phyloP scores from a whole-genome alignment of 2,888 invertebrate genomes.

The Pediacus dermestoides region DNA sequence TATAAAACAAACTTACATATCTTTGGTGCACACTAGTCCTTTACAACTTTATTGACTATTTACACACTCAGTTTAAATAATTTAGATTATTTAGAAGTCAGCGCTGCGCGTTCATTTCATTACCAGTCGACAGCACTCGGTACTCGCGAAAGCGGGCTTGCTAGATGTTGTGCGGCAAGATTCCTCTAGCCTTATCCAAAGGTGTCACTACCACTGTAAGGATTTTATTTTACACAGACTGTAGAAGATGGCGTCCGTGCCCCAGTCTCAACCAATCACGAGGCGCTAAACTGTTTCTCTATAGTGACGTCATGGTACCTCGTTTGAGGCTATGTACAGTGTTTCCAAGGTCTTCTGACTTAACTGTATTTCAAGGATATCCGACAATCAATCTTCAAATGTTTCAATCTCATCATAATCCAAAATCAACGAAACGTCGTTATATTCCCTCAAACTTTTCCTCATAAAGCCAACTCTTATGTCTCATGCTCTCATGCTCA shows the following conservation, averaged over 20 bases:
- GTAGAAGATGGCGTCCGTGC: slow-evolving; percentile 64
- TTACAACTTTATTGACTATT: neutral
- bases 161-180: slow-evolving; percentile 51
- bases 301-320: slow-evolving; percentile 48
- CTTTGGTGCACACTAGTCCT: slow-evolving; percentile 26
- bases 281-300: slow-evolving; percentile 37
- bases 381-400: slow-evolving; percentile 9
- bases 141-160: slow-evolving; percentile 56
- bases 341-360: slow-evolving; percentile 49
- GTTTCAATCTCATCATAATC: neutral
- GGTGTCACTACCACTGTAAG: slow-evolving; percentile 34
- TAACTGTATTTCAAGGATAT: slow-evolving; percentile 37
- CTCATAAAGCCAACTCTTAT: slow-evolving; percentile 11
- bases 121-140: slow-evolving; percentile 30
- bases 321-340: slow-evolving; percentile 45
- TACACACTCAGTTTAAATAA: slow-evolving; percentile 1
- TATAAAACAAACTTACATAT: slow-evolving; percentile 24
- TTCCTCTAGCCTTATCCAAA: slow-evolving; percentile 59
- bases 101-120: slow-evolving; percentile 24
- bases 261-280: slow-evolving; percentile 46
- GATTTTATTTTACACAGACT: slow-evolving; percentile 55
- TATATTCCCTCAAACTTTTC: neutral
- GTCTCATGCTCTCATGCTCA: slow-evolving; percentile 11
- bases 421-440: too few relatives aligned
- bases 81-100: slow-evolving; percentile 15